Evolutionary conservation across 1,140 invertebrate species (phyloP).

Genomic region (Polypedilum vanderplanki): DNA sequence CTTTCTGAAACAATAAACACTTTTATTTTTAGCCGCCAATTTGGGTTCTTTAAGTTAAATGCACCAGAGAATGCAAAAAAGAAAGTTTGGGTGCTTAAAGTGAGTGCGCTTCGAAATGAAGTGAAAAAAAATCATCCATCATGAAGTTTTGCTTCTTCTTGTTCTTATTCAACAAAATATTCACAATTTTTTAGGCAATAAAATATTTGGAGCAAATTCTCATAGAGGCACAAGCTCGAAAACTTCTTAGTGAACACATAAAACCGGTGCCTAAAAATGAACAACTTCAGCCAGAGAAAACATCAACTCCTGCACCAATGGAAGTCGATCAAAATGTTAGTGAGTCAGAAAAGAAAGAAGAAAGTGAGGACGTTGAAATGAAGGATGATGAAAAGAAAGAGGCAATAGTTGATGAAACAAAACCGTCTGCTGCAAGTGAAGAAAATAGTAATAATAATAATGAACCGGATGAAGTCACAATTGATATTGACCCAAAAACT

Average conservation of each 20-base stretch:
- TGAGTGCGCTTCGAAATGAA: conserved; percentile 36
- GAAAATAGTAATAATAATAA: conserved; percentile 35
- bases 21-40: conserved; percentile 61
- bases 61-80: conserved; percentile 68
- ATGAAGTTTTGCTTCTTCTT: conserved; percentile 31
- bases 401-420: conserved; percentile 46
- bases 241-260: conserved; percentile 32
- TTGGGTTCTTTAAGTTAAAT: conserved; percentile 75
- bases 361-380: conserved; percentile 56
- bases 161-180: conserved; percentile 31
- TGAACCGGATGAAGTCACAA: conserved; percentile 37
- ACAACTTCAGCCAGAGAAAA: background rate
- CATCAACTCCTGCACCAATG: conserved; percentile 40
- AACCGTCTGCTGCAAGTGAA: conserved; percentile 46
- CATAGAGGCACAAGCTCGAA: conserved; percentile 62
- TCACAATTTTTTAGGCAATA: conserved; percentile 50
- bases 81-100: conserved; percentile 69
- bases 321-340: background rate
- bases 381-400: conserved; percentile 58
- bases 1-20: background rate
- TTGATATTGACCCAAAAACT: conserved; percentile 79
- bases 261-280: background rate
- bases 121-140: conserved; percentile 8
- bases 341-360: conserved; percentile 44
- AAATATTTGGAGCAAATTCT: conserved; percentile 79